Evolutionary conservation across 2,113 vertebrate species (phyloP).

Genomic region (Cyphomyrus discorhynchus): DNA sequence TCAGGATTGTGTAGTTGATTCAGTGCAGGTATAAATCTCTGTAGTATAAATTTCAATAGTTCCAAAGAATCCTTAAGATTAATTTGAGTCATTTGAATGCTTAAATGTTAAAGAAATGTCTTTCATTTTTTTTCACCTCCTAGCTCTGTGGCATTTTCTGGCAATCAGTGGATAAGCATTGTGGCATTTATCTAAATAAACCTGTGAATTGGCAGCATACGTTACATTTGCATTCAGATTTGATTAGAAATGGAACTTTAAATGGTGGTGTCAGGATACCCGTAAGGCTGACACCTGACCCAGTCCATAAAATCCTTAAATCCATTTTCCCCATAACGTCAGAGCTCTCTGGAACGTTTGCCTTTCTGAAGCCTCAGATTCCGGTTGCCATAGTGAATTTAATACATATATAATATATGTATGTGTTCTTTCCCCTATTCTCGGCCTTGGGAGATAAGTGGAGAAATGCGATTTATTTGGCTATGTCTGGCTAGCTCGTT

Average conservation of each 20-base stretch:
- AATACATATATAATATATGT: neutral
- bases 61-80: neutral
- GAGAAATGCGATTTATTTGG: neutral
- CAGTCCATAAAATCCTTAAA: neutral
- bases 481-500: neutral
- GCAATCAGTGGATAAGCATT: neutral
- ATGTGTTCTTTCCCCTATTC: neutral
- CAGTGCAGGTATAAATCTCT: neutral
- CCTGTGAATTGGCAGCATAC: neutral
- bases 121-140: neutral
- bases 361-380: neutral
- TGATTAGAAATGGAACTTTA: neutral
- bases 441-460: neutral
- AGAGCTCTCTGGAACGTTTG: neutral
- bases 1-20: neutral
- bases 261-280: neutral
- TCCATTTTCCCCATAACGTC: neutral
- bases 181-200: slow-evolving; percentile 4
- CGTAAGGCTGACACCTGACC: neutral
- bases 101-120: neutral
- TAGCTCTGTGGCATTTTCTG: neutral
- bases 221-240: slow-evolving; percentile 12
- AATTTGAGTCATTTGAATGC: neutral
- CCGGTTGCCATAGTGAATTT: slow-evolving; percentile 1
- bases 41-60: neutral